Base-by-base conservation (phyloP, 2,113 vertebrate genomes). In the Piliocolobus tephrosceles region DNA sequence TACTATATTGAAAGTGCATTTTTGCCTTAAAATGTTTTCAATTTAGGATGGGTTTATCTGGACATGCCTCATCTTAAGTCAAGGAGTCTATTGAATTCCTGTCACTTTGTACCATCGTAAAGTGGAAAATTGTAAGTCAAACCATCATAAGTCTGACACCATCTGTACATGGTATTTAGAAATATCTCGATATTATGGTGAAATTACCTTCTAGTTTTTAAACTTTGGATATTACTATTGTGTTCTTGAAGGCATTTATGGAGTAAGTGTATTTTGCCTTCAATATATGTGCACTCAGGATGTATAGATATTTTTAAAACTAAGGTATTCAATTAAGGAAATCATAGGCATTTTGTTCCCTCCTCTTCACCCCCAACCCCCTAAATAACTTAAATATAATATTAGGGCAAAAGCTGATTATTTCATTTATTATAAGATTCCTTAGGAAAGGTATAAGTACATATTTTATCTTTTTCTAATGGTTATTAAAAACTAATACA, bases 171-270 rank as follows among this genome's bases (percentile, higher is more conserved):
- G 22, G 14, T 94, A 90, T 84, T 91, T 38, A 84, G 17, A 92
- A 95, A 94, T 88, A 92, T 47, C 43, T 92, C 25, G 79, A 43
- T 35, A 50, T 30, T 50, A 9, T 81, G 6, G 8, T 73, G 94
- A 94, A 92, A 88, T 81, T 92, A 27, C 4, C 8, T 94, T 90
- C 72, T 32, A 47, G 66, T 85, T 81, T 91, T 88, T 95, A 88
- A 92, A 23, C 50, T n/a, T 90, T 95, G 76, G 70, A 78, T 87
- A 76, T 57, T 57, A 70, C 90, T 88, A 14, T 84, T 93, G 87
- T 58, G 38, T 6, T 75, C 22, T 75, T 90, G 3, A 72, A 32
- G 10, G 17, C 12, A 73, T 38, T n/a, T 52, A 55, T 52, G 52
- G 14, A 6, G 45, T 55, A 93, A 76, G 27, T 70, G 11, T 75